Conservation (phyloP, 2,797 vertebrate genomes). For the Chrysocyon brachyurus region DNA sequence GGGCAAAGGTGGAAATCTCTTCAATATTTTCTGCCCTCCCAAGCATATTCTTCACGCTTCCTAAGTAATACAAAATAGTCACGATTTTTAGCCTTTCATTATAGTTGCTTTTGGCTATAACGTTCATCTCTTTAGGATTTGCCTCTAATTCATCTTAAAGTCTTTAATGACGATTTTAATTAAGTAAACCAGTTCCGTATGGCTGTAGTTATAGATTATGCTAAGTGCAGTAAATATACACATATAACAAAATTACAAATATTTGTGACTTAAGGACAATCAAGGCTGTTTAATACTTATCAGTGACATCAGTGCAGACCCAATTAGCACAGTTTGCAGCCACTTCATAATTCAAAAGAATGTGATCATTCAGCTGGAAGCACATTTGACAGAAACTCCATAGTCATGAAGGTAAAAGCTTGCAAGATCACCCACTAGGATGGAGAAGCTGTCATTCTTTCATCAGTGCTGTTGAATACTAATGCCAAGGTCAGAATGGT, state of each 20-base stretch:
- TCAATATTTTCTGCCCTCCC: background rate
- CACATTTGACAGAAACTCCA: conserved; percentile 90
- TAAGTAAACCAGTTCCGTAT: conserved; percentile 58
- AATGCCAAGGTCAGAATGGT: conserved; percentile 90
- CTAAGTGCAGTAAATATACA: conserved; percentile 57
- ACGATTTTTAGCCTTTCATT: conserved; percentile 39
- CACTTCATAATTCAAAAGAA: conserved; percentile 90
- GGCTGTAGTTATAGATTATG: conserved; percentile 42
- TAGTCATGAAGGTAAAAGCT: conserved; percentile 90
- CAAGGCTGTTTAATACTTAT: conserved; percentile 86
- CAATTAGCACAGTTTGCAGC: conserved; percentile 89
- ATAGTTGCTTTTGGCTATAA: background rate
- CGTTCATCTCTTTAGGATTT: conserved; percentile 16
- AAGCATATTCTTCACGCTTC: background rate
- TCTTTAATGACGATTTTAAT: conserved; percentile 51
- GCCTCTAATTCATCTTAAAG: conserved; percentile 61
- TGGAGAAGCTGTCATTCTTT: conserved; percentile 89
- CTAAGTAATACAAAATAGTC: conserved; percentile 54
- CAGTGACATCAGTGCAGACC: conserved; percentile 86
- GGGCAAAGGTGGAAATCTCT: background rate
- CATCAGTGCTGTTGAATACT: conserved; percentile 89
- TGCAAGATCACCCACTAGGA: conserved; percentile 89
- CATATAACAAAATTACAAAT: conserved; percentile 74
- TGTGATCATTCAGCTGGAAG: conserved; percentile 90
- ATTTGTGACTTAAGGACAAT: conserved; percentile 82